Base-by-base conservation (phyloP, 2,888 invertebrate genomes). In the Tryphoninae sp. region DNA sequence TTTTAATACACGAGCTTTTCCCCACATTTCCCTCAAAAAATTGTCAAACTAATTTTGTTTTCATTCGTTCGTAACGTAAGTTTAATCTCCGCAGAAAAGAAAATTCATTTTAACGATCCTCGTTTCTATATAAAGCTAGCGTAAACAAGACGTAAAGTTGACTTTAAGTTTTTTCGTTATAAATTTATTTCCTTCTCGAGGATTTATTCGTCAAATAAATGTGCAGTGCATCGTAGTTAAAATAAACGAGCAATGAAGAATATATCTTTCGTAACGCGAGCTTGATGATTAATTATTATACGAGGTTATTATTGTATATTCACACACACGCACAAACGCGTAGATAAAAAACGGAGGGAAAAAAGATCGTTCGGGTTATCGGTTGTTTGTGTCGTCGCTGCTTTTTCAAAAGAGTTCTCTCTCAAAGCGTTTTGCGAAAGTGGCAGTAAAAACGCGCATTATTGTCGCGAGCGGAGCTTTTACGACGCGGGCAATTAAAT, bases 231-330 rank as follows among this genome's bases (percentile, higher is more conserved):
- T 53, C 42, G 55, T 73, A 49, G 26, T 58, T 22, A 55, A 45
- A 74, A 74, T 45, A 55, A 55, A 45, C 4, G 7, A 65, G 11
- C 55, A 7, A 49, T 4, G 16, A 42, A 45, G 55, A 16, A 64
- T 64, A 64, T 26, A 53, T 51, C n/a, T 16, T 13, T 26, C n/a
- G 23, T 23, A 64, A 13, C 23, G 19, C 16, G 55, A 26, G 11
- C 23, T 42, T 22, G 26, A 55, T 74, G 74, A 74, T 74, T 74
- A 74, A 74, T 74, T 74, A 74, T 65, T 65, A 65, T 65, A 64
- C 45, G 42, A 53, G 42, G 64, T 55, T 19, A n/a, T 65, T 65
- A 40, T 45, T 65, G 23, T 64, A 55, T 33, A 40, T 9, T 2
- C 53, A 8, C 19, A 8, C 19, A 9, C 9, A 58, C 9, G 40